These are phyloP conservation scores for Yoshiicerus persimilis DNA, from an alignment of 1,140 invertebrate genomes.

Conservation along the genomic window DNA sequence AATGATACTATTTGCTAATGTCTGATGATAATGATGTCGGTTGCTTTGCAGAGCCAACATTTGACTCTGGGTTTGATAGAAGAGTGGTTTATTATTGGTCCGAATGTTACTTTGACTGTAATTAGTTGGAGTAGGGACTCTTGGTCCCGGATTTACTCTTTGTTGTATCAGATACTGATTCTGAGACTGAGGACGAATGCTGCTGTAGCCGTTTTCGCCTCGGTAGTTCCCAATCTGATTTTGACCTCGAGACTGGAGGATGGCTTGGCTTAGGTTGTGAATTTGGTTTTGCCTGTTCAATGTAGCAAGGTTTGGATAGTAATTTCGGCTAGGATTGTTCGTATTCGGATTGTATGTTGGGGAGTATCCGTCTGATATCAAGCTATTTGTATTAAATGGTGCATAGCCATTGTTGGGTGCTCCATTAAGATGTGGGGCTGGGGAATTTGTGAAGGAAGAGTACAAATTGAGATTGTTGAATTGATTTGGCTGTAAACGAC, in stretches of 20 bases:
- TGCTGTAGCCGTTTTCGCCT: background rate
- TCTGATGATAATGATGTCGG: conserved; percentile 19
- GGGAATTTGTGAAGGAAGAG: background rate
- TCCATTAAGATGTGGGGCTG: background rate
- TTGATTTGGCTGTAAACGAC: background rate
- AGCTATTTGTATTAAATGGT: background rate
- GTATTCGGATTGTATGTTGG: background rate
- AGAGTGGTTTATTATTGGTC: conserved; percentile 16
- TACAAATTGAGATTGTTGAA: background rate
- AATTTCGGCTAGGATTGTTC: background rate
- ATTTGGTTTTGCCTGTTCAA: background rate
- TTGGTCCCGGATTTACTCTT: background rate
- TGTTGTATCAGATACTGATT: conserved; percentile 9
- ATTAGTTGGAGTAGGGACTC: background rate
- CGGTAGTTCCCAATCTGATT: background rate
- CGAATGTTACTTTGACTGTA: conserved; percentile 4
- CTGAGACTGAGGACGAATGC: background rate
- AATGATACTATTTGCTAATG: conserved; percentile 23
- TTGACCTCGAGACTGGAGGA: background rate
- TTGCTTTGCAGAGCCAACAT: background rate
- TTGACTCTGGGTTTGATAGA: conserved; percentile 11
- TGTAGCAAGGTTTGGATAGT: background rate
- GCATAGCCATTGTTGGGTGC: background rate
- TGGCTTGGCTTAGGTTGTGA: background rate
- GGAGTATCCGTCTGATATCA: background rate